These are phyloP conservation scores for Synergus itoensis DNA, from an alignment of 2,888 invertebrate species.

Conservation along the genomic window DNA sequence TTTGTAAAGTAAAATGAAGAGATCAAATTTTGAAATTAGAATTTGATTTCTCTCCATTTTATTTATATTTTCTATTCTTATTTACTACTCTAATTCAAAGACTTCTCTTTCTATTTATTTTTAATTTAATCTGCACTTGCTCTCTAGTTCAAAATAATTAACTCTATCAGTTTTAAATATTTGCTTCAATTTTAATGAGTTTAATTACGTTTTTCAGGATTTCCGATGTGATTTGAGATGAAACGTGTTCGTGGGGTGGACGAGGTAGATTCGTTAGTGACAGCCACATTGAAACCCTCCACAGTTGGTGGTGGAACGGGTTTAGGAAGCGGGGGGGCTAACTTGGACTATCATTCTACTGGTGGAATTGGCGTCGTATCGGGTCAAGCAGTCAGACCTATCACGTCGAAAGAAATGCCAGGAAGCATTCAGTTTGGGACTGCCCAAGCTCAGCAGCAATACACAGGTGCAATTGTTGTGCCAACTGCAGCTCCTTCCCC, in stretches of 20 bases:
- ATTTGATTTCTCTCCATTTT: no score
- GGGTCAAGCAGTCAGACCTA: slow-evolving; percentile 75
- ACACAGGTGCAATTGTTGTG: slow-evolving; percentile 75
- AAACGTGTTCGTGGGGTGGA: slow-evolving; percentile 80
- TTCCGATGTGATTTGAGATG: slow-evolving; percentile 84
- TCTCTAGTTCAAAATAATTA: neutral
- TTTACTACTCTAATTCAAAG: neutral
- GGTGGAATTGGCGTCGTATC: slow-evolving; percentile 73
- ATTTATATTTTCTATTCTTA: neutral
- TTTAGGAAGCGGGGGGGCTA: slow-evolving; percentile 72
- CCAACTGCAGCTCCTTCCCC: slow-evolving; percentile 74
- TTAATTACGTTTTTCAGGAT: slow-evolving; percentile 76
- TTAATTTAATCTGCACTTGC: neutral
- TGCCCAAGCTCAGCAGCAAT: slow-evolving; percentile 75
- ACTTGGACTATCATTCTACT: slow-evolving; percentile 76
- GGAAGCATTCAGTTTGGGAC: slow-evolving; percentile 77
- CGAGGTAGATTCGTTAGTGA: slow-evolving; percentile 76
- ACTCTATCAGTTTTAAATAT: neutral
- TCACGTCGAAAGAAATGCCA: slow-evolving; percentile 77
- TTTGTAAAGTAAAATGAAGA: no score
- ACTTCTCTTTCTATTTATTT: neutral
- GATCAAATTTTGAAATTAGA: no score
- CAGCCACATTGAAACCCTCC: slow-evolving; percentile 79
- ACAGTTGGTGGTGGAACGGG: slow-evolving; percentile 76
- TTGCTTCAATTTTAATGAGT: neutral